These are phyloP conservation scores for Catagonus wagneri DNA, from an alignment of 2,113 vertebrate genomes.

Conservation along the genomic window DNA sequence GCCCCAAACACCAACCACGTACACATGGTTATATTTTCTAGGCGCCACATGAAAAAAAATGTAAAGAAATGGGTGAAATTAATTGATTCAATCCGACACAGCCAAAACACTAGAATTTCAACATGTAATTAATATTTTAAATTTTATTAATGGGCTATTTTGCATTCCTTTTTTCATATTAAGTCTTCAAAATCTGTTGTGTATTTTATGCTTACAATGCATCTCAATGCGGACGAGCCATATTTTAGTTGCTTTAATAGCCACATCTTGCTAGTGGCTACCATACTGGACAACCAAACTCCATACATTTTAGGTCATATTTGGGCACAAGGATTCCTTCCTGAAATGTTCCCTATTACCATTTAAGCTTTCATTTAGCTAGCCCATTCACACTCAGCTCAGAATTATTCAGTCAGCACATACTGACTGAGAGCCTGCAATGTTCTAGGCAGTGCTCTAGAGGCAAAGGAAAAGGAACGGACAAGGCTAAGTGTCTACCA, in stretches of 20 bases:
- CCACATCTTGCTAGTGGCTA: not conserved
- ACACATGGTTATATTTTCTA: not conserved
- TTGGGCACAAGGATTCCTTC: not conserved
- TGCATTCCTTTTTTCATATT: not conserved
- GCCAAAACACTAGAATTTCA: not conserved
- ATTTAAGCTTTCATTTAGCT: not conserved
- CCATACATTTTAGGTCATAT: not conserved
- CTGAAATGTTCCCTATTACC: not conserved
- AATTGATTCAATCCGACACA: not conserved
- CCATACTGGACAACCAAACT: not conserved
- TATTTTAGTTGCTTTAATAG: not conserved
- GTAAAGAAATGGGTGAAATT: constrained; percentile 4
- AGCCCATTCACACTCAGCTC: not conserved
- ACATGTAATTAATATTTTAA: not conserved
- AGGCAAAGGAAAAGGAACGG: not conserved
- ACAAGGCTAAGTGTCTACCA: not conserved
- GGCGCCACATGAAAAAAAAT: not conserved
- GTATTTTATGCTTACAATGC: not conserved
- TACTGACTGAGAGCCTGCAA: not conserved
- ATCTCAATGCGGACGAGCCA: not conserved
- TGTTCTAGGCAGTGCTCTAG: not conserved
- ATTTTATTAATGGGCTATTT: not conserved
- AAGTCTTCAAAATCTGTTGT: not conserved
- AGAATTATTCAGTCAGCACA: not conserved
- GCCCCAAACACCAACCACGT: not conserved